Percentiles rank a stretch among this genome's conserved stretches.
Evolutionary conservation across 2,888 invertebrate genomes (phyloP).

Genomic region (Loripinus fragilis): DNA sequence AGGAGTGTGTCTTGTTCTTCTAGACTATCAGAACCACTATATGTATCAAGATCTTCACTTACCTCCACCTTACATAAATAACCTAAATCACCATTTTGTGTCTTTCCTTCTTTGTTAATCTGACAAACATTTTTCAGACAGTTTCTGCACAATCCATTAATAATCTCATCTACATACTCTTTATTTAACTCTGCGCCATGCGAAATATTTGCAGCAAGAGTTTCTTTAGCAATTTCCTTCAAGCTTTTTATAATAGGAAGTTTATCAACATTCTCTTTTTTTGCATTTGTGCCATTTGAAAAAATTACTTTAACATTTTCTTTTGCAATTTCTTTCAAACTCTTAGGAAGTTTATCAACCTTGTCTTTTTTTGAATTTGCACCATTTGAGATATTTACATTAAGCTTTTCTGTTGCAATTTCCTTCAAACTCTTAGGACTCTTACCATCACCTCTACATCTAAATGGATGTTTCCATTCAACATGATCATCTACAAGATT

Average conservation of each 20-base stretch:
- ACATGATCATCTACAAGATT: background rate
- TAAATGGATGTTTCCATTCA: slow-evolving; percentile 1
- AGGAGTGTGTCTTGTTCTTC: background rate
- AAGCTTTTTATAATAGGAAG: too few species aligned
- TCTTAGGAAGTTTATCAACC: background rate
- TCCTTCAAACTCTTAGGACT: background rate
- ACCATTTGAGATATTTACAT: background rate
- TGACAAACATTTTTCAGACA: too few species aligned
- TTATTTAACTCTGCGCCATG: too few species aligned
- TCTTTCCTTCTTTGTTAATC: too few species aligned
- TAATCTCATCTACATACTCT: too few species aligned
- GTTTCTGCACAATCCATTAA: too few species aligned
- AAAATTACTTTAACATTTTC: background rate
- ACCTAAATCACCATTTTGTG: background rate
- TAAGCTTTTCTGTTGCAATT: background rate
- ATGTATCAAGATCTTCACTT: background rate
- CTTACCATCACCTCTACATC: background rate
- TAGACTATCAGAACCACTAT: background rate
- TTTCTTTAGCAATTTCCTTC: too few species aligned
- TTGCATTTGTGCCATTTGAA: background rate
- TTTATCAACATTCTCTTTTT: too few species aligned
- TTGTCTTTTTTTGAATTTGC: background rate
- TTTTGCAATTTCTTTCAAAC: background rate
- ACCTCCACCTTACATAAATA: background rate
- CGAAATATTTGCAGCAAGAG: too few species aligned